A percentile compares a stretch with the other conserved stretches of the same genome.
phyloP scores from a whole-genome alignment of 2,888 invertebrate species.

The Hoplodrina blanda region DNA sequence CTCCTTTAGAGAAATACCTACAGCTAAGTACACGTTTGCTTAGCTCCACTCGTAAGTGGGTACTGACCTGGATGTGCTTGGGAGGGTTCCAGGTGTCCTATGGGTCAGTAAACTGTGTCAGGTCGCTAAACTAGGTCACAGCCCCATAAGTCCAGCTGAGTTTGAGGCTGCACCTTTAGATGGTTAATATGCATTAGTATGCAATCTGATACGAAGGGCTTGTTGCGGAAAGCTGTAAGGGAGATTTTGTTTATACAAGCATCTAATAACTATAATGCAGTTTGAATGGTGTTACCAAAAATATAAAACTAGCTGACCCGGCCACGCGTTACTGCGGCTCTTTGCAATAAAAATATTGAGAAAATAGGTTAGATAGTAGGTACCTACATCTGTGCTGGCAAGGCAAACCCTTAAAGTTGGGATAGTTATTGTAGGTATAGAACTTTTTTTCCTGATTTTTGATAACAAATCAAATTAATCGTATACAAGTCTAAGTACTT shows the following conservation, averaged over 20 bases:
- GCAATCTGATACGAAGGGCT: conserved; percentile 22
- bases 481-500: no score
- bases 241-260: not conserved
- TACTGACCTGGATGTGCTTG: conserved; percentile 52
- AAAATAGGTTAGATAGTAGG: no score
- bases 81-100: conserved; percentile 64
- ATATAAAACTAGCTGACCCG: no score
- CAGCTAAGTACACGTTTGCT: conserved; percentile 26
- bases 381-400: no score
- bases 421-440: no score
- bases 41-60: conserved; percentile 21
- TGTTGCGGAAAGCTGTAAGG: not conserved
- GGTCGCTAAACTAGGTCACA: conserved; percentile 71
- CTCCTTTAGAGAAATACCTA: not conserved
- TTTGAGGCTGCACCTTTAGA: conserved; percentile 20
- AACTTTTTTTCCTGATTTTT: no score
- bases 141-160: conserved; percentile 41
- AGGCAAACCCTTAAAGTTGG: no score
- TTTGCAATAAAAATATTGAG: no score
- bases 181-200: conserved; percentile 30
- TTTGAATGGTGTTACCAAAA: no score
- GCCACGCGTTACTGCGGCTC: no score
- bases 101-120: conserved; percentile 68
- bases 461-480: not conserved
- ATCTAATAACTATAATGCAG: no score